Evolutionary conservation across 2,113 vertebrate genomes (phyloP), one percentile per base, ranked within the genome.

Genomic region (Sebastes fasciatus): DNA sequence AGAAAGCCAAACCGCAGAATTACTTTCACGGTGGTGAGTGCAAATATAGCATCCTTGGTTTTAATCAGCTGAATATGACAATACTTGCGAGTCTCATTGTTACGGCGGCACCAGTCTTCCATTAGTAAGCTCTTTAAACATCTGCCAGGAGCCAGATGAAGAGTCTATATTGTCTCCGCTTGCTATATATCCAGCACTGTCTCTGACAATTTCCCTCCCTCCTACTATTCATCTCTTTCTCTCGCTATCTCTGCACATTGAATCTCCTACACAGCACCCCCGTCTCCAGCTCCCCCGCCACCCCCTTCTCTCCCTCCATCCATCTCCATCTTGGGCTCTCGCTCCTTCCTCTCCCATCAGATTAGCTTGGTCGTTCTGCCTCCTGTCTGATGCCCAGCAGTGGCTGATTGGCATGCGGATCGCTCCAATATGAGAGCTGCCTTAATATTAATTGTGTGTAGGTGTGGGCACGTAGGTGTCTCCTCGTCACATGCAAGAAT

Each of bases 341-440:
- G 7, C 73, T 75, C 21, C 65, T 82, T 87, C 75, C 62, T 88
- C 74, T 91, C 82, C 55, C 55, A 82, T 92, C 89, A 91, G 85
- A 93, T 93, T 89, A 93, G 86, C 82, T 84, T 73, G 63, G 80
- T 88, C 83, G 48, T 60, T 81, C 54, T 80, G 79, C 80, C 76
- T 80, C 61, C 75, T 45, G 66, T 88, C 84, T 91, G 89, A 93
- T 91, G 89, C 87, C 82, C 52, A 2, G 66, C 26, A 8, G 72
- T 79, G 49, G 77, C 83, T 91, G 91, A 95, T 82, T 90, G 90
- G 85, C 91, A 89, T 89, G 88, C 84, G 86, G 91, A 94, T 92
- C 21, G 19, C 72, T 45, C 64, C 61, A 1, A 40, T 79, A 80
- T 88, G 88, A 86, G 70, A 79, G 66, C 72, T 51, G 77, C 79